A percentile compares a stretch with the other conserved stretches of the same genome.
phyloP scores from a whole-genome alignment of 2,888 invertebrate genomes.

The Abscondita cerata region DNA sequence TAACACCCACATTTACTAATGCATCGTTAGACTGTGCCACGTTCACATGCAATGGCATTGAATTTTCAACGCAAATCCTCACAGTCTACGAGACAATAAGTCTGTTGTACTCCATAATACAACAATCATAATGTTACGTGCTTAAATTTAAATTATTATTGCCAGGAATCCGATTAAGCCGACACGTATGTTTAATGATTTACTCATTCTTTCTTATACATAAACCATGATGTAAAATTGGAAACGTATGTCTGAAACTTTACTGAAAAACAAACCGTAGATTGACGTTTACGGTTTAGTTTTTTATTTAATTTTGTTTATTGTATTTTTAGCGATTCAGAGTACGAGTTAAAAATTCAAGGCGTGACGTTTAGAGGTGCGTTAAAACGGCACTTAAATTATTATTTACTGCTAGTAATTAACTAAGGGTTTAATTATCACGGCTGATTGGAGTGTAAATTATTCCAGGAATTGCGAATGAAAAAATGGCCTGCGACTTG shows the following conservation, averaged over 20 bases:
- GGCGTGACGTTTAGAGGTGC: constrained; percentile 59
- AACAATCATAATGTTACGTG: constrained; percentile 54
- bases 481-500: constrained; percentile 4
- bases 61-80: constrained; percentile 28
- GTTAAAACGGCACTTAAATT: constrained; percentile 60
- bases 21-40: constrained; percentile 45
- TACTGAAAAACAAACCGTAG: constrained; percentile 40
- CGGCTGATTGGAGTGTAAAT: constrained; percentile 56
- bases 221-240: constrained; percentile 4
- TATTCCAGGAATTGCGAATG: constrained; percentile 53
- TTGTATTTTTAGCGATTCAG: constrained; percentile 54
- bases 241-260: constrained; percentile 40
- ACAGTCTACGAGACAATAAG: constrained; percentile 40
- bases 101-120: constrained; percentile 46
- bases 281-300: constrained; percentile 55
- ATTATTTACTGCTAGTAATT: constrained; percentile 60
- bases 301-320: constrained; percentile 54
- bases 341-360: constrained; percentile 53
- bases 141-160: constrained; percentile 56
- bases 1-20: constrained; percentile 53
- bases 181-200: constrained; percentile 27
- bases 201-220: constrained; percentile 11
- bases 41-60: constrained; percentile 28
- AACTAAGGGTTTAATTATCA: constrained; percentile 58
- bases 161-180: constrained; percentile 42